These are phyloP conservation scores for Pachycephus smyrnensis DNA, from an alignment of 2,888 invertebrate genomes.

Conservation along the genomic window DNA sequence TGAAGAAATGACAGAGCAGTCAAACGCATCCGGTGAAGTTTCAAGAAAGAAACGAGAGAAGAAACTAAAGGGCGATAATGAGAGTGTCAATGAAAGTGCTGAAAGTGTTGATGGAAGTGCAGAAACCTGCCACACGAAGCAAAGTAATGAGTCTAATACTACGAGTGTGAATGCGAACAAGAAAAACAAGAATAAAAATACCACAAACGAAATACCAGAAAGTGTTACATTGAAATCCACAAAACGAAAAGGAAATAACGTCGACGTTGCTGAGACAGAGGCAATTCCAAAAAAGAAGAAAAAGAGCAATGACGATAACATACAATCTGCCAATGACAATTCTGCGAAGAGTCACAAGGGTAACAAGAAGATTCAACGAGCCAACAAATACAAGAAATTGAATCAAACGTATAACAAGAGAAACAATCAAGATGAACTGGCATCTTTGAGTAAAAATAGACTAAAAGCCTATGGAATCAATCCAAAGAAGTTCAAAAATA, in stretches of 20 bases:
- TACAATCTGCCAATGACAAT: constrained; percentile 27
- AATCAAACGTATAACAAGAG: constrained; percentile 18
- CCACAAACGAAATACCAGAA: constrained; percentile 21
- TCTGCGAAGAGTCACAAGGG: constrained; percentile 26
- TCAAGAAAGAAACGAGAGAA: background rate
- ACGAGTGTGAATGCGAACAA: constrained; percentile 20
- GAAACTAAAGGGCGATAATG: background rate
- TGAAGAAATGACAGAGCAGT: constrained; percentile 20
- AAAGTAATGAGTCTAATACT: constrained; percentile 8
- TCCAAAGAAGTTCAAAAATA: constrained; percentile 87
- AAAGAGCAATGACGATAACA: constrained; percentile 11
- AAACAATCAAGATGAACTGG: constrained; percentile 31
- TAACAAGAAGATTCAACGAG: constrained; percentile 36
- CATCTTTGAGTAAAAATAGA: constrained; percentile 76
- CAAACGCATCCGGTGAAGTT: constrained; percentile 23
- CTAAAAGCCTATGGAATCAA: constrained; percentile 92
- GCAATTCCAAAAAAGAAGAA: background rate
- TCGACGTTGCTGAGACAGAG: background rate
- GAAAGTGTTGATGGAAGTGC: background rate
- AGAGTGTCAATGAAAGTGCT: background rate
- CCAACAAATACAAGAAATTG: constrained; percentile 53
- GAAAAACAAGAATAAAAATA: constrained; percentile 23
- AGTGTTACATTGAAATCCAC: background rate
- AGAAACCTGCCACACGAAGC: background rate
- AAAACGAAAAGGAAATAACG: background rate